These are phyloP conservation scores for Smittia aterrima DNA, from an alignment of 2,888 invertebrate species.

Conservation along the genomic window DNA sequence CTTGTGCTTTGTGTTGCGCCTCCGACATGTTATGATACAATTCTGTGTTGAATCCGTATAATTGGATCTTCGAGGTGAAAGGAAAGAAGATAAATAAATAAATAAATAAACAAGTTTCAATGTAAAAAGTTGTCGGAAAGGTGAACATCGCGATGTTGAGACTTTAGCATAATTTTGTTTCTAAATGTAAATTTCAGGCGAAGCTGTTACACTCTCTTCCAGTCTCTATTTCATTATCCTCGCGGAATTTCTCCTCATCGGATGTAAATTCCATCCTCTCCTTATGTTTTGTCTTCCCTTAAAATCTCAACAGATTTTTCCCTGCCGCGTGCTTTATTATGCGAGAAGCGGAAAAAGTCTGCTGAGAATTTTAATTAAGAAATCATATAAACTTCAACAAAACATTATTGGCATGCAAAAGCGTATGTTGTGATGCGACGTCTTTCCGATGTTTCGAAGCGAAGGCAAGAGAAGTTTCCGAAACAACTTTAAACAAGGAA, in stretches of 20 bases:
- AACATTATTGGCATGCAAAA: constrained; percentile 19
- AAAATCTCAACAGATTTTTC: constrained; percentile 35
- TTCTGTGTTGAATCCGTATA: constrained; percentile 95
- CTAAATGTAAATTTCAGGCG: constrained; percentile 39
- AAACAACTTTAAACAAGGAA: not conserved
- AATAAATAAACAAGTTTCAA: constrained; percentile 22
- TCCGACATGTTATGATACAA: constrained; percentile 95
- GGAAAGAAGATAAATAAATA: constrained; percentile 24
- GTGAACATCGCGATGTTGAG: not conserved
- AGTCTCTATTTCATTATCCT: constrained; percentile 3
- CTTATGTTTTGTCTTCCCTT: constrained; percentile 18
- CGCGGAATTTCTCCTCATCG: not conserved
- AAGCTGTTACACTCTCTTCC: constrained; percentile 10
- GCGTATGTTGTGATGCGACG: not conserved
- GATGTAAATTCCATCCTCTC: not conserved
- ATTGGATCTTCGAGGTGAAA: constrained; percentile 74
- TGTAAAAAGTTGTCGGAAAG: not conserved
- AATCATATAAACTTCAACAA: constrained; percentile 29
- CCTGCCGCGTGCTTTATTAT: not conserved
- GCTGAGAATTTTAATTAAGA: constrained; percentile 37
- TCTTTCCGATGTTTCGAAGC: not conserved
- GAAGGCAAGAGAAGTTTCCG: not conserved
- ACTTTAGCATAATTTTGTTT: constrained; percentile 41
- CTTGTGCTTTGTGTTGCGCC: constrained; percentile 94
- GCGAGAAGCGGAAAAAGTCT: constrained; percentile 2